Evolutionary conservation across 2,113 vertebrate genomes (phyloP).

Genomic region (Clarias batrachus): DNA sequence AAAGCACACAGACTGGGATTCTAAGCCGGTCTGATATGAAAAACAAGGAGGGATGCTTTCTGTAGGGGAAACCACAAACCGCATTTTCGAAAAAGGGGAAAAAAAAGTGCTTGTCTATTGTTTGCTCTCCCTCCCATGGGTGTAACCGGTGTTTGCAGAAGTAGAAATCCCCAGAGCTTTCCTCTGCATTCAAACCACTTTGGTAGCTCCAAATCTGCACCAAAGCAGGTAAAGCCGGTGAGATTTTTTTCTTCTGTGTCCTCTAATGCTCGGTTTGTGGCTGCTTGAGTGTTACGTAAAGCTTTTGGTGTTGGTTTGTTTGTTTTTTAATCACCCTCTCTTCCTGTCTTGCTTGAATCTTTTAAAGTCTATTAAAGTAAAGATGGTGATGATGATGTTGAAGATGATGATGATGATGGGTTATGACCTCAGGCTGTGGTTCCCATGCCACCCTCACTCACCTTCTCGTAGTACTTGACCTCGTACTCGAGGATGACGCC

Average conservation of each 20-base stretch:
- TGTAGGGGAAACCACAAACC: constrained; percentile 36
- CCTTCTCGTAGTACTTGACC: constrained; percentile 99
- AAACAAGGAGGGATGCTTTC: constrained; percentile 32
- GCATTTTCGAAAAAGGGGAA: not conserved
- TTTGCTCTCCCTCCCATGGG: constrained; percentile 30
- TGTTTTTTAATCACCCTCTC: constrained; percentile 16
- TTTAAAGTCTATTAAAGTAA: not conserved
- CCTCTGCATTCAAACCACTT: constrained; percentile 37
- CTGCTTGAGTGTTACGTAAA: constrained; percentile 26
- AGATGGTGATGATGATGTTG: not conserved
- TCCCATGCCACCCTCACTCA: constrained; percentile 66
- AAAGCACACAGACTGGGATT: not conserved
- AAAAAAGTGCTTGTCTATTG: constrained; percentile 33
- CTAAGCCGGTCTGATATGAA: constrained; percentile 30
- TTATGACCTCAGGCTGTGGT: constrained; percentile 41
- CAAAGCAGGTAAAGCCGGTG: constrained; percentile 36
- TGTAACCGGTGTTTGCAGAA: constrained; percentile 45
- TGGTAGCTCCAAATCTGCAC: constrained; percentile 22
- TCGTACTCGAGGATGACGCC: constrained; percentile 97
- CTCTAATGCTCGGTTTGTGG: constrained; percentile 37
- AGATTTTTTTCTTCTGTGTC: constrained; percentile 24
- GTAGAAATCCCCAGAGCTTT: constrained; percentile 33
- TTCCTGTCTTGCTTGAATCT: not conserved
- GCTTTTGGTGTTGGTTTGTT: constrained; percentile 1
- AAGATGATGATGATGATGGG: not conserved